Conservation (phyloP, 2,113 vertebrate species). For the Paracanthobrama guichenoti region DNA sequence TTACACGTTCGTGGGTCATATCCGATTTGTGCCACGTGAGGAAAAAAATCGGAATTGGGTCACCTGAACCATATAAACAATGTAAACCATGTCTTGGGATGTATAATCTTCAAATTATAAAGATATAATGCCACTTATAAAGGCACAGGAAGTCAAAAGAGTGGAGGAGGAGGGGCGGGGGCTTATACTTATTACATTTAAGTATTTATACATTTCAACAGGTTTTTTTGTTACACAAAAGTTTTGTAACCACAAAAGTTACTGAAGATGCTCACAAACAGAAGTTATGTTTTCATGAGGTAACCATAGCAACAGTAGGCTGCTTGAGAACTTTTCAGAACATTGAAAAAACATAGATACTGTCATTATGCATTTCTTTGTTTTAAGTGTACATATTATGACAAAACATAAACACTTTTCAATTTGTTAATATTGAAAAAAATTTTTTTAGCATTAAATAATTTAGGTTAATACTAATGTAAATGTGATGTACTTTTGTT, state of each 20-base stretch:
- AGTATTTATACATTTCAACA: neutral
- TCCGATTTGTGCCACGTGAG: too few relatives aligned
- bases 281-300: neutral
- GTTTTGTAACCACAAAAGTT: neutral
- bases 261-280: neutral
- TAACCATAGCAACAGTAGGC: constrained; percentile 7
- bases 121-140: neutral
- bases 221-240: neutral
- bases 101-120: neutral
- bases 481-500: too few relatives aligned
- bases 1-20: too few relatives aligned
- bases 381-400: neutral
- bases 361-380: neutral
- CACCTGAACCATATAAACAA: too few relatives aligned
- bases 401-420: neutral
- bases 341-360: neutral
- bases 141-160: neutral
- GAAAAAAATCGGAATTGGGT: too few relatives aligned
- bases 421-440: too few relatives aligned
- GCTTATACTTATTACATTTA: neutral
- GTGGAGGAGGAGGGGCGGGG: too few relatives aligned
- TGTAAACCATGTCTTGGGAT: neutral
- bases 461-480: too few relatives aligned
- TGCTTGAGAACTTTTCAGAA: neutral
- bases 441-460: too few relatives aligned